Evolutionary conservation across 2,113 vertebrate species (phyloP).

Genomic region (Gymnarchus niloticus): DNA sequence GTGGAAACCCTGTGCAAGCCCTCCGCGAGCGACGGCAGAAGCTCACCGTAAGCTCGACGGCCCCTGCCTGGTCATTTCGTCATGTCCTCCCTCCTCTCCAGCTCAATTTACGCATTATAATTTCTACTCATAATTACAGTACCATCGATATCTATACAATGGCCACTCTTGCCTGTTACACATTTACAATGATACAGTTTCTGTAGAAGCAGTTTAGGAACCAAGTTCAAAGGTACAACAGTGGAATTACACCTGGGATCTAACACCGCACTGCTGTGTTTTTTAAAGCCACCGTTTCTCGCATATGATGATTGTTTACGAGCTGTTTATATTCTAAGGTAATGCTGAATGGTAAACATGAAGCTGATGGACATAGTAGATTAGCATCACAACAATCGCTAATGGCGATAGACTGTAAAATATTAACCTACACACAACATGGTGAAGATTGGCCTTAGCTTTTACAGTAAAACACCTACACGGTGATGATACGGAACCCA

Average conservation of each 20-base stretch:
- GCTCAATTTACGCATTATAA: neutral
- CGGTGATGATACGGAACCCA: neutral
- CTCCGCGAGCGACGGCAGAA: constrained; percentile 69
- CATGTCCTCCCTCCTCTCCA: neutral
- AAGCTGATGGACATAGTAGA: neutral
- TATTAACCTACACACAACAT: neutral
- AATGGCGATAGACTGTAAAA: neutral
- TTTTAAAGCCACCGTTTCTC: neutral
- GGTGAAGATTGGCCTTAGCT: no score
- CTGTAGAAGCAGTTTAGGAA: neutral
- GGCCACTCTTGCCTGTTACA: neutral
- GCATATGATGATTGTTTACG: neutral
- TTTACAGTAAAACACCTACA: neutral
- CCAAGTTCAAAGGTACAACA: neutral
- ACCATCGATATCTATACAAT: neutral
- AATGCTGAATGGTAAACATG: neutral
- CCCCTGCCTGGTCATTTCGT: neutral
- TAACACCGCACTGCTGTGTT: neutral
- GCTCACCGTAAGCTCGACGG: constrained; percentile 45
- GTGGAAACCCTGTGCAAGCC: constrained; percentile 82
- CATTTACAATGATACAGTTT: neutral
- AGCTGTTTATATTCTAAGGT: neutral
- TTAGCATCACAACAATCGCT: neutral
- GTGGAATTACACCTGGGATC: neutral
- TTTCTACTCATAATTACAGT: neutral